Evolutionary conservation across 2,888 invertebrate genomes (phyloP).

Genomic region (Protophormia terraenovae): DNA sequence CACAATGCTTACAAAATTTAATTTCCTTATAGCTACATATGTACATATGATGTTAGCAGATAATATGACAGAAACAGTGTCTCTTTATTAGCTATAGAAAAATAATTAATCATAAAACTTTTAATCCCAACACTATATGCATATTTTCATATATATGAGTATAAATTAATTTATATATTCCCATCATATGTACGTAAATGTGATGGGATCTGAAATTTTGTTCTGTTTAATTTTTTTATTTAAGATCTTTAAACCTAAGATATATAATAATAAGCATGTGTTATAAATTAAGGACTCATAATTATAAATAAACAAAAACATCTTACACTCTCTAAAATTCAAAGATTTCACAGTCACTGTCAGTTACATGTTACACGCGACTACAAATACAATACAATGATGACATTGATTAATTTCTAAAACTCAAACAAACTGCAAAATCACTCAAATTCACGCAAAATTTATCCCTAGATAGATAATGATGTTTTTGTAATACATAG

Average conservation of each 20-base stretch:
- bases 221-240: background rate
- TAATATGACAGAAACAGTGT: background rate
- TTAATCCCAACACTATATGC: background rate
- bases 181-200: background rate
- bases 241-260: background rate
- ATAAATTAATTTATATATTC: no score
- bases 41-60: background rate
- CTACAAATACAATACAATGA: background rate
- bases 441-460: background rate
- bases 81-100: background rate
- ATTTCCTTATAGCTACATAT: no score
- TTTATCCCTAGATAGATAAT: background rate
- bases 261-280: no score
- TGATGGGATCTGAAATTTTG: background rate
- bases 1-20: background rate
- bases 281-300: background rate
- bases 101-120: background rate
- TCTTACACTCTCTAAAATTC: background rate
- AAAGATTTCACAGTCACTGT: background rate
- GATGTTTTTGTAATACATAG: background rate
- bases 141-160: no score
- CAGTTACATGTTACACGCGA: background rate
- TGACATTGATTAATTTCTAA: conserved; percentile 43
- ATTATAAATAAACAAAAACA: conserved; percentile 13
- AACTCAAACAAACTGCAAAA: background rate